Conservation (phyloP, 2,113 vertebrate genomes). For the Balaeniceps rex region DNA sequence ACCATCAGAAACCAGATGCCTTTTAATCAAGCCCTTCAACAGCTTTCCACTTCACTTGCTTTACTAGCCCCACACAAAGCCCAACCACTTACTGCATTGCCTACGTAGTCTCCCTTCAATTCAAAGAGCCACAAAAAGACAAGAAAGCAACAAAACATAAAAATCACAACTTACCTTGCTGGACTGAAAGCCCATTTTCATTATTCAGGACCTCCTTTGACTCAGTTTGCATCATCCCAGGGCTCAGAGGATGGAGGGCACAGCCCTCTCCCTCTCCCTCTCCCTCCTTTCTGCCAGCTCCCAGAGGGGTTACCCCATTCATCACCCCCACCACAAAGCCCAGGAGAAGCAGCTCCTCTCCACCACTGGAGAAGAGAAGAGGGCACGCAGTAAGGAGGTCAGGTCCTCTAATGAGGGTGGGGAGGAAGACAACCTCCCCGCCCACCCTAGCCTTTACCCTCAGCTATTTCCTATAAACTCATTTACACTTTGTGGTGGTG, state of each 20-base stretch:
- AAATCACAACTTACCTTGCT: not conserved
- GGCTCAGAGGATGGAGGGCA: not conserved
- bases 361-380: not conserved
- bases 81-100: fast-evolving
- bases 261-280: not conserved
- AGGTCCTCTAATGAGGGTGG: not conserved
- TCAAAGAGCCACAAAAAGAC: not conserved
- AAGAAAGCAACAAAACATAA: not conserved
- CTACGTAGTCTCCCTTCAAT: fast-evolving
- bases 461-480: conserved; percentile 35
- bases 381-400: fast-evolving
- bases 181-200: not conserved
- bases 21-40: not conserved
- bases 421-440: not conserved
- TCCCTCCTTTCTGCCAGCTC: not conserved
- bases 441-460: not conserved
- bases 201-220: not conserved
- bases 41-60: not conserved
- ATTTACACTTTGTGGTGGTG: not conserved
- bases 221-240: not conserved
- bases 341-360: not conserved
- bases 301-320: not conserved
- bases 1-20: not conserved
- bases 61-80: not conserved
- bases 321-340: not conserved